These are phyloP conservation scores for Pandemis heparana DNA, from an alignment of 2,888 invertebrate genomes.

Conservation along the genomic window DNA sequence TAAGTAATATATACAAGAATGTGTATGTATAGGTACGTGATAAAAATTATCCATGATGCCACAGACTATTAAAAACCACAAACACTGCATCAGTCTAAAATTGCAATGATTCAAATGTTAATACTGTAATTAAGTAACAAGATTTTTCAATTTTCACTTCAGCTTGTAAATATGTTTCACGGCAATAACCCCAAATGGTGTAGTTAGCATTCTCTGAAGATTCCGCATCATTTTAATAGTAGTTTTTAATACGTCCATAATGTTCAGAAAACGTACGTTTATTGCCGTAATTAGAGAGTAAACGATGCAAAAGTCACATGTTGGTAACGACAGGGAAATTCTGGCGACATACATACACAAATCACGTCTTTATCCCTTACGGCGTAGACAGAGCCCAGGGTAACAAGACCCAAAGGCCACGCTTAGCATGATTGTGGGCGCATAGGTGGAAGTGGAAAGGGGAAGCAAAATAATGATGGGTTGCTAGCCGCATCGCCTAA, in stretches of 20 bases:
- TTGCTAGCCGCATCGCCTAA: too few relatives aligned
- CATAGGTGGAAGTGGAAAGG: too few relatives aligned
- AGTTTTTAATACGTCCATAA: slow-evolving; percentile 25
- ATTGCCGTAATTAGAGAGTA: slow-evolving; percentile 18
- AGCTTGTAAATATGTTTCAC: slow-evolving; percentile 8
- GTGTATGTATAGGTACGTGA: too few relatives aligned
- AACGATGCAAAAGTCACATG: slow-evolving; percentile 32
- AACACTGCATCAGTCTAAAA: background rate
- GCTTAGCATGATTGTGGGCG: too few relatives aligned
- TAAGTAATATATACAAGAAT: too few relatives aligned
- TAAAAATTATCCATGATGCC: too few relatives aligned
- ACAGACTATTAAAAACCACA: too few relatives aligned
- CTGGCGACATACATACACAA: background rate
- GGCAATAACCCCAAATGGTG: slow-evolving; percentile 20
- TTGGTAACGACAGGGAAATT: slow-evolving; percentile 12
- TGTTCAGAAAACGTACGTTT: slow-evolving; percentile 19
- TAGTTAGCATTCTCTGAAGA: slow-evolving; percentile 24
- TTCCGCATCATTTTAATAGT: slow-evolving; percentile 20
- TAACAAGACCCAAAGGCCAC: too few relatives aligned
- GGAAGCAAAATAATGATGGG: too few relatives aligned
- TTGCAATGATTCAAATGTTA: background rate
- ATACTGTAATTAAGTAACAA: slow-evolving; percentile 7
- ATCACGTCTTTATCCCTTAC: too few relatives aligned
- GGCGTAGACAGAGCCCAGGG: too few relatives aligned
- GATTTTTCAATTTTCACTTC: slow-evolving; percentile 26